Evolutionary conservation across 2,888 invertebrate genomes (phyloP), one percentile per base, ranked within the genome.

Genomic region (Drosophila robusta): DNA sequence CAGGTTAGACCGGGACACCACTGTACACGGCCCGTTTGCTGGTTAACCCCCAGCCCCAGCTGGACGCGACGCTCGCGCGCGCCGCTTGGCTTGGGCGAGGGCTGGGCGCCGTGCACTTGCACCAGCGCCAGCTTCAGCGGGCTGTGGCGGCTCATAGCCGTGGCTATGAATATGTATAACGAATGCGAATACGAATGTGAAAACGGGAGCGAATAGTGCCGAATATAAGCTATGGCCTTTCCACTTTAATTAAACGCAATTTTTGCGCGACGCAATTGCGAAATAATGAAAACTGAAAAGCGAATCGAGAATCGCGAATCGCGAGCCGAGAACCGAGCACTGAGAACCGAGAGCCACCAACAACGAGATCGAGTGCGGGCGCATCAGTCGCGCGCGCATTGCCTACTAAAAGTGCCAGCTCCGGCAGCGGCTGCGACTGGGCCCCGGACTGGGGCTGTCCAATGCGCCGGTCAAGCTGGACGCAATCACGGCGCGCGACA

Each of bases 1-100:
- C 91, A 92, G 16, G 90, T 91, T 72, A 91, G 79, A 44, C 91
- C 92, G n/a, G 92, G 92, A 87, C 92, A 92, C 92, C 92, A 92
- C 74, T 92, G 92, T 36, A 92, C 76, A 7, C 92, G 92, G 38
- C 92, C 92, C 16, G 91, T 92, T 44, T 89, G 90, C 64, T 84
- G 77, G 64, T 92, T 92, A 9, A 92, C 90, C 16, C 92, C 92
- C 61, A 92, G 79, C 2, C 90, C 89, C 39, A 91, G 58, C 50
- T 80, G 86, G 5, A 82, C 79, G 12, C 80, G 65, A 12, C 72
- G 71, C 12, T 45, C 55, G 8, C 64, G 65, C 26, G n/a, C 24
- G n/a, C 9, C 3, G 12, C 47, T 11, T 11, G 55, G 38, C 38
- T 11, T 29, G 2, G 50, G 22, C 6, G 51, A 26, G 34, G 47